Percentiles rank a stretch among this genome's conserved stretches.
phyloP scores from a whole-genome alignment of 2,888 invertebrate genomes.

The Sicus ferrugineus region DNA sequence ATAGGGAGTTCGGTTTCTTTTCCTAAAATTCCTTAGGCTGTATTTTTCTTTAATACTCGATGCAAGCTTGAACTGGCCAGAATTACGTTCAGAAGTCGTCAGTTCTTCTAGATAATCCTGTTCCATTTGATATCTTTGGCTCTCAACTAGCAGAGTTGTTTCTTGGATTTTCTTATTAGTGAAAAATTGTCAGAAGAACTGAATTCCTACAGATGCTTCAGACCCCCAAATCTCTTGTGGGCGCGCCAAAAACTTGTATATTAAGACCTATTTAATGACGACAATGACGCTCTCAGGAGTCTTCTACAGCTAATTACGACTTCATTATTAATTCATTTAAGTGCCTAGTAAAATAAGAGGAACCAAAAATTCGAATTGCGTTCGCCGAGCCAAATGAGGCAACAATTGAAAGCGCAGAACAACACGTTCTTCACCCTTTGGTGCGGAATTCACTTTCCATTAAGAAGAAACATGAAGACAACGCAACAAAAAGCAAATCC shows the following conservation, averaged over 20 bases:
- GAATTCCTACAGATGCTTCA: too few species aligned
- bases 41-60: constrained; percentile 35
- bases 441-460: background rate
- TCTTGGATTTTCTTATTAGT: background rate
- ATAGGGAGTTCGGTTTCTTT: constrained; percentile 41
- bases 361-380: background rate
- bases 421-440: background rate
- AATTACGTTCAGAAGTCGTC: too few species aligned
- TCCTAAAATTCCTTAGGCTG: constrained; percentile 43
- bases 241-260: too few species aligned
- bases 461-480: background rate
- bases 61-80: background rate
- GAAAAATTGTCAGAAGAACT: too few species aligned
- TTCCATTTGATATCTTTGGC: too few species aligned
- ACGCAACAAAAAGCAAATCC: background rate
- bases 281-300: too few species aligned
- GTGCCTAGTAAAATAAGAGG: background rate
- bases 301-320: background rate
- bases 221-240: too few species aligned
- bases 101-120: too few species aligned
- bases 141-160: background rate
- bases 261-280: too few species aligned
- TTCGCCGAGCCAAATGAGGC: too few species aligned
- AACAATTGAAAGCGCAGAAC: too few species aligned
- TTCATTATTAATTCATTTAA: constrained; percentile 3